These are phyloP conservation scores for Esox niger DNA, from an alignment of 2,113 vertebrate genomes.

Conservation along the genomic window DNA sequence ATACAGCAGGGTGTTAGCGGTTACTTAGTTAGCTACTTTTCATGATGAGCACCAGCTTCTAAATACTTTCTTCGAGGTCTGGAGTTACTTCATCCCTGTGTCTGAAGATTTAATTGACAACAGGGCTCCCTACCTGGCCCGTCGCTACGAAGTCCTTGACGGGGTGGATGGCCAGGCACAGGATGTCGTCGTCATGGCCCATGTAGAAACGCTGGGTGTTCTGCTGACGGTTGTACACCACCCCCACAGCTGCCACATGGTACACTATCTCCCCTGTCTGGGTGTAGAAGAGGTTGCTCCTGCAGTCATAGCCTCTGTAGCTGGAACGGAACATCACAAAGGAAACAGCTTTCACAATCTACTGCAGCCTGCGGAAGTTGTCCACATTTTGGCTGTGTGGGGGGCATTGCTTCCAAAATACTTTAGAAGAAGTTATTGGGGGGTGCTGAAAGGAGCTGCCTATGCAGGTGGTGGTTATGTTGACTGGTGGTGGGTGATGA, in stretches of 20 bases:
- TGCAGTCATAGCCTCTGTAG: conserved; percentile 96
- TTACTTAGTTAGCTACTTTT: not conserved
- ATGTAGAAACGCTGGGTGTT: conserved; percentile 96
- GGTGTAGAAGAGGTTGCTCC: conserved; percentile 97
- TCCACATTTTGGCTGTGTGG: not conserved
- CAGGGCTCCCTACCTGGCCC: conserved; percentile 82
- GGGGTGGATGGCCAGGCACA: conserved; percentile 94
- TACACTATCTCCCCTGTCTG: conserved; percentile 98
- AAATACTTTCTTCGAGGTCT: not conserved
- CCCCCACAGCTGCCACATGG: conserved; percentile 93
- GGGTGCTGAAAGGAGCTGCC: too few species aligned
- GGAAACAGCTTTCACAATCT: not conserved
- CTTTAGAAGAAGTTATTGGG: not conserved
- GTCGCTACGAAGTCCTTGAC: conserved; percentile 96
- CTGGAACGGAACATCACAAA: conserved; percentile 59
- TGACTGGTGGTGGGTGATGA: not conserved
- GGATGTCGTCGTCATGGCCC: conserved; percentile 94
- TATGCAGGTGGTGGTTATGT: not conserved
- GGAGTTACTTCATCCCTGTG: not conserved
- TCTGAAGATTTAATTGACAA: conserved; percentile 11
- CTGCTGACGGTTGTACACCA: conserved; percentile 96
- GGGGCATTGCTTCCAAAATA: not conserved
- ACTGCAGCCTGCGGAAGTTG: too few species aligned
- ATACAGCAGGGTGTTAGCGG: not conserved
- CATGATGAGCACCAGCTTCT: not conserved